Base-by-base conservation (phyloP, 2,797 vertebrate genomes). In the Lates japonicus region DNA sequence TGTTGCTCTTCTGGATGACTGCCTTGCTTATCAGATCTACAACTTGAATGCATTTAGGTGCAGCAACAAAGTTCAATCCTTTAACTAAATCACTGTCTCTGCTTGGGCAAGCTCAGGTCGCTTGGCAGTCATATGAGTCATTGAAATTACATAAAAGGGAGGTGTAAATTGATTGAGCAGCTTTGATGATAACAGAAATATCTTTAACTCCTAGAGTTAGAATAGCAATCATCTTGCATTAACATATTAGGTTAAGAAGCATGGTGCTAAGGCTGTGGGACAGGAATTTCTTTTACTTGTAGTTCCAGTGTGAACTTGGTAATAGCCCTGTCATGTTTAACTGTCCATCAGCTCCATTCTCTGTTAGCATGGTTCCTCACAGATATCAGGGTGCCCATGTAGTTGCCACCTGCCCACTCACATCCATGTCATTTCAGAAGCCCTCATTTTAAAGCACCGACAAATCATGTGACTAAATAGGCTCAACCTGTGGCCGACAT, bases 11-110 rank as follows among this genome's bases (percentile, higher is more conserved):
- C 76, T 90, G 79, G 69, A 78, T 87, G 76, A 75, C 70, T 73
- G 87, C 70, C 74, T 84, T 78, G 41, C 69, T 81, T 62, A 81
- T 90, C 74, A 82, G 66, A 82, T 83, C 62, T 69, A 77, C 70
- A 78, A 60, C 57, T 5, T 13, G 20, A 75, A 85, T 72, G 49
- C 78, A 80, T 70, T 85, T 69, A 66, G 66, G 54, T 67, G 33
- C 57, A 61, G 67, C 1, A 2, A 46, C 33, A 68, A 71, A 74
- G 69, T 82, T 87, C 48, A 65, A 35, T 74, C 74, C 65, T n/a
- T 33, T 44, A 71, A 74, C 67, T 64, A 78, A 78, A 74, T 76
- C 46, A 60, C 31, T 20, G 61, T 62, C 54, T 74, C 63, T 61
- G 57, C 31, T 48, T 44, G 29, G 69, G 33, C 5, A 49, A 46